Evolutionary conservation across 2,113 vertebrate species (phyloP), one percentile per base, ranked within the genome.

Genomic region (Gymnorhina tibicen): DNA sequence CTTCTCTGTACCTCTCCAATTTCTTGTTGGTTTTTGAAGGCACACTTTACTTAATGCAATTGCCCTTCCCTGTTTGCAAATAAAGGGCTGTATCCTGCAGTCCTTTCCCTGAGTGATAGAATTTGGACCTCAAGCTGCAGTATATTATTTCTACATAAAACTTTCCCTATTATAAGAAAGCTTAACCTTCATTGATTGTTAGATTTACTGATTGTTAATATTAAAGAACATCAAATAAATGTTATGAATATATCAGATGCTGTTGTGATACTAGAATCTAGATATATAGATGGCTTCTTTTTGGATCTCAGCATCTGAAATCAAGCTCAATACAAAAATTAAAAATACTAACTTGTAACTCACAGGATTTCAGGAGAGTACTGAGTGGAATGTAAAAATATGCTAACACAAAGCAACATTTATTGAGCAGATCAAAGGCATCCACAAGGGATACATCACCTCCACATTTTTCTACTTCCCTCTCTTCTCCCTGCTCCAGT

Each of bases 11-110:
- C 49, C 49, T 86, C 67, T 88, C 81, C 82, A 84, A 62, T 86
- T 86, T 94, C 95, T 76, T 82, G 55, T 80, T 64, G 47, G 66
- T 85, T 89, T 96, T 87, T 49, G 41, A 91, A 92, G 91, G 58
- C 14, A 52, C 0, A 0, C 44, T 93, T 91, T 92, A 27, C 76
- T 91, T 60, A 89, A 41, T 22, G 5, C n/a, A 66, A 78, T 68
- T 22, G 37, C 83, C 90, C 86, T 92, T 92, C 93, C 94, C 88
- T 85, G 10, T 85, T 91, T 95, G 86, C 88, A 95, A 95, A 95
- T 81, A 95, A 35, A 94, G 47, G 20, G 39, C 35, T 59, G 21
- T 66, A 68, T 74, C 68, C 76, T 80, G 26, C 52, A 88, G 41
- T 52, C 42, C 46, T 81, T 75, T 56, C 73, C 41, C 79, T 44